Conservation (phyloP, 53 echinoderm and acorn worm genomes). For the Patiria pectinifera region DNA sequence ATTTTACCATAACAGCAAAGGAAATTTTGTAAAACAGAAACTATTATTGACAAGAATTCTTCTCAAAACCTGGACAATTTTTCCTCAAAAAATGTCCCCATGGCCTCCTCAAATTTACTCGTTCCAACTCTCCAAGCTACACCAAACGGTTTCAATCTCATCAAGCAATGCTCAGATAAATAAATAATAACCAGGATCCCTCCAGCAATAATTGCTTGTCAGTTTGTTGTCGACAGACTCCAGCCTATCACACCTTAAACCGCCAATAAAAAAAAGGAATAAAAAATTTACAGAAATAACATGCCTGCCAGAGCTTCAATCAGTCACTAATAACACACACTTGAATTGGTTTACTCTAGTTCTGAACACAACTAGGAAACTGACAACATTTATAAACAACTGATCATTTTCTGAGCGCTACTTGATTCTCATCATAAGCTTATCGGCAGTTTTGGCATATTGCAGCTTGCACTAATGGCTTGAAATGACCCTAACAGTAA, state of each 20-base stretch:
- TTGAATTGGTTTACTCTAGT: slow-evolving; percentile 52
- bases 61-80: too few relatives aligned
- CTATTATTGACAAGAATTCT: too few relatives aligned
- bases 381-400: slow-evolving; percentile 62
- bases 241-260: not conserved
- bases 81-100: not conserved
- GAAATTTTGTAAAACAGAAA: too few relatives aligned
- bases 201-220: slow-evolving; percentile 56
- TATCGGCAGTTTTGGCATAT: not conserved
- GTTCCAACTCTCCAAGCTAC: not conserved
- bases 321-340: slow-evolving; percentile 48
- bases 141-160: slow-evolving; percentile 49
- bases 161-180: slow-evolving; percentile 33
- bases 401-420: slow-evolving; percentile 18
- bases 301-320: slow-evolving; percentile 18
- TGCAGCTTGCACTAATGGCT: slow-evolving; percentile 23
- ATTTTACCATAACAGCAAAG: too few relatives aligned
- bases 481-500: slow-evolving; percentile 37
- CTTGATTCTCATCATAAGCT: not conserved
- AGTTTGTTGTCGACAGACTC: slow-evolving; percentile 2
- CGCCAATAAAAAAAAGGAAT: not conserved
- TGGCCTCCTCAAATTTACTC: not conserved
- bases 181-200: slow-evolving; percentile 41
- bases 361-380: slow-evolving; percentile 16
- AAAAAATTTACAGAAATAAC: slow-evolving; percentile 13